A percentile compares a stretch with the other conserved stretches of the same genome.
Conservation (phyloP, 1,140 invertebrate genomes). For the Theocolax elegans region DNA sequence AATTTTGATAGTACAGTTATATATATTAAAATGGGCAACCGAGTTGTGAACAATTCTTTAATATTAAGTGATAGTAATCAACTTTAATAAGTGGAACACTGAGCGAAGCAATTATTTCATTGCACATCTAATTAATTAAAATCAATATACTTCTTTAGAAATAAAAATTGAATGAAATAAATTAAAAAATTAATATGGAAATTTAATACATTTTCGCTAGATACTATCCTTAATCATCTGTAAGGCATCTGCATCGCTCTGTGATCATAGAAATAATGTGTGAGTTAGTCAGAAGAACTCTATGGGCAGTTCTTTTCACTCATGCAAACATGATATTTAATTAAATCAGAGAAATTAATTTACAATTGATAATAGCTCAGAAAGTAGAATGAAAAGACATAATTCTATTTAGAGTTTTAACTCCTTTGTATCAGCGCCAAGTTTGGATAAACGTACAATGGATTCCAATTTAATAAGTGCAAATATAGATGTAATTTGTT, state of each 20-base stretch:
- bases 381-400: slow-evolving; percentile 47
- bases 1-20: slow-evolving; percentile 48
- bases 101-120: slow-evolving; percentile 45
- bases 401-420: slow-evolving; percentile 49
- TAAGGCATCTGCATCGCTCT: slow-evolving; percentile 48
- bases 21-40: slow-evolving; percentile 35
- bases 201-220: too few species aligned
- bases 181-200: too few species aligned
- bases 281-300: slow-evolving; percentile 48
- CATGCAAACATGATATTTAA: slow-evolving; percentile 56
- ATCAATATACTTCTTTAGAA: too few species aligned
- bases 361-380: slow-evolving; percentile 53
- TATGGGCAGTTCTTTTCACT: slow-evolving; percentile 46
- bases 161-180: too few species aligned
- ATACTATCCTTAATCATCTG: slow-evolving; percentile 38
- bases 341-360: slow-evolving; percentile 56
- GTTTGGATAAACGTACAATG: slow-evolving; percentile 15
- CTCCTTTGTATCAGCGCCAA: slow-evolving; percentile 20
- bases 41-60: slow-evolving; percentile 45
- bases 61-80: slow-evolving; percentile 29
- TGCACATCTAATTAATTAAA: too few species aligned
- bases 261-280: slow-evolving; percentile 48
- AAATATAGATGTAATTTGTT: slow-evolving; percentile 12
- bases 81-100: slow-evolving; percentile 39
- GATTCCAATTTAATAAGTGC: slow-evolving; percentile 2